These are phyloP conservation scores for Erebia aethiops DNA, from an alignment of 2,888 invertebrate genomes.

Conservation along the genomic window DNA sequence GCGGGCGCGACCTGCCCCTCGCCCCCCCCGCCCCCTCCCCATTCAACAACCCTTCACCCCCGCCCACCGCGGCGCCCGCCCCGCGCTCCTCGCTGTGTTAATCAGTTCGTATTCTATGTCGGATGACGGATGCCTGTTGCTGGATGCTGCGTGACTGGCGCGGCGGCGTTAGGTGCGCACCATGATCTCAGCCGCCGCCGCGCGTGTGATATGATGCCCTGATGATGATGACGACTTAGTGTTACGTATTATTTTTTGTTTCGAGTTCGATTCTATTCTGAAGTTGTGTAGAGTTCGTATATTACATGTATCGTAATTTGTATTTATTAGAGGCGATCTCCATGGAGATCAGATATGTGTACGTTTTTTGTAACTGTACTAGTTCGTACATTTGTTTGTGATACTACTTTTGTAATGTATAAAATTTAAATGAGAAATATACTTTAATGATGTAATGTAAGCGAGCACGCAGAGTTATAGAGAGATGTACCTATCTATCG, in stretches of 20 bases:
- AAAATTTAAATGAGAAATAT: slow-evolving; percentile 77
- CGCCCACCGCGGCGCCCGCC: too few species aligned
- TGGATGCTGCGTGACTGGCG: slow-evolving; percentile 54
- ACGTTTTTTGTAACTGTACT: slow-evolving; percentile 80
- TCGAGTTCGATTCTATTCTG: slow-evolving; percentile 80
- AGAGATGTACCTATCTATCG: slow-evolving; percentile 55
- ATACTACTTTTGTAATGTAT: slow-evolving; percentile 84
- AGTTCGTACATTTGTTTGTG: slow-evolving; percentile 84
- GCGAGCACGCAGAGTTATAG: slow-evolving; percentile 65
- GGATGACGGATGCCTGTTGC: neutral
- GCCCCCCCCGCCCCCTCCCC: neutral
- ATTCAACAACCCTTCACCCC: too few species aligned
- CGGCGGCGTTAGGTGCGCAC: slow-evolving; percentile 66
- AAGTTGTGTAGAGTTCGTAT: slow-evolving; percentile 77
- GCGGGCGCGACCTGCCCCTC: neutral
- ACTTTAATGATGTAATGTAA: slow-evolving; percentile 68
- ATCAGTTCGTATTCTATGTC: too few species aligned
- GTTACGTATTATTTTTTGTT: slow-evolving; percentile 79
- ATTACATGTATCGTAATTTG: slow-evolving; percentile 73
- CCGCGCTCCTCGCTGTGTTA: slow-evolving; percentile 51
- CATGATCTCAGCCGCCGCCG: slow-evolving; percentile 77
- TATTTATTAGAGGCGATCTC: slow-evolving; percentile 78
- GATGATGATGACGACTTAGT: slow-evolving; percentile 60
- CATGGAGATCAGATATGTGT: slow-evolving; percentile 66
- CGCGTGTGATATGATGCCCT: slow-evolving; percentile 77